These are phyloP conservation scores for Esperia sulphurella DNA, from an alignment of 2,888 invertebrate species.

Conservation along the genomic window DNA sequence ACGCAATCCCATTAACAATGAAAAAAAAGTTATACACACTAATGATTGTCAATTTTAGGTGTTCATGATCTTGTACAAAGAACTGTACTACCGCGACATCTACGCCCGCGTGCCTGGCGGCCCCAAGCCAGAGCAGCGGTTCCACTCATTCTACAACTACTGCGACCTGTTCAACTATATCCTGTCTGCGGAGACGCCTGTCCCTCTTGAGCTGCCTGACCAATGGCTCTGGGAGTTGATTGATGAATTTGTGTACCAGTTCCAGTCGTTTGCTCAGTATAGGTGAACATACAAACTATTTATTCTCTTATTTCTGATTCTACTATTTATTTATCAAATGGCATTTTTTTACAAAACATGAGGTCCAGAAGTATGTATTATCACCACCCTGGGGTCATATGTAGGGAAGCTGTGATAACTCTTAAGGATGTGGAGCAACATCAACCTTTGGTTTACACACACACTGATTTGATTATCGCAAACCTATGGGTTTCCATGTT, in stretches of 20 bases:
- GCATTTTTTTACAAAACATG: no score
- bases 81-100: slow-evolving; percentile 97
- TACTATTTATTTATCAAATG: no score
- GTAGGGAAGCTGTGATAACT: no score
- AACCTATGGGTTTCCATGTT: no score
- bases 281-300: slow-evolving; percentile 77
- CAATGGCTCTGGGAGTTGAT: slow-evolving; percentile 99
- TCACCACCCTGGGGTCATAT: no score
- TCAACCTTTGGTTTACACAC: no score
- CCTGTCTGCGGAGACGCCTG: slow-evolving; percentile 92
- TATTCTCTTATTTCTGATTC: slow-evolving; percentile 1
- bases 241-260: slow-evolving; percentile 99
- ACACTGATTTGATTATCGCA: no score
- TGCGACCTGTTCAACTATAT: slow-evolving; percentile 98
- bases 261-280: slow-evolving; percentile 94
- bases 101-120: slow-evolving; percentile 95
- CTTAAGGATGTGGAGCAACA: no score
- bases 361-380: no score
- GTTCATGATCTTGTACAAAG: slow-evolving; percentile 97
- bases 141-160: slow-evolving; percentile 98
- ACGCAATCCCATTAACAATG: no score
- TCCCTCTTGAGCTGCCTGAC: slow-evolving; percentile 94
- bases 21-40: no score
- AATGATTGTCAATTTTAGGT: slow-evolving; percentile 80
- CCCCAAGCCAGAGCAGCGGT: slow-evolving; percentile 94